Evolutionary conservation across 2,113 vertebrate genomes (phyloP).

Genomic region (Leucopsar rothschildi): DNA sequence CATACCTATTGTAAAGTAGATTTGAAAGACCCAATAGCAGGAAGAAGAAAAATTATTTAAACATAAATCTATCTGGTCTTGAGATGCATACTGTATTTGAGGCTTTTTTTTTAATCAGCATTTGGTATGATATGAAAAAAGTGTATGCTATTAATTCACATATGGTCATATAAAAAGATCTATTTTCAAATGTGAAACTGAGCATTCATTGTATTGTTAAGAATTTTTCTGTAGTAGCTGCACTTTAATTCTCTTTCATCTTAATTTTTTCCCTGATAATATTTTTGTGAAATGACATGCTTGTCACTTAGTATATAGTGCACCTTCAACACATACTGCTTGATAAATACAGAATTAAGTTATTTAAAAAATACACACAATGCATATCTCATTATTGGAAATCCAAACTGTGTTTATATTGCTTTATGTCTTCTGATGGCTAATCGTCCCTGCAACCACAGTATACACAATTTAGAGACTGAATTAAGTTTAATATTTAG

Average conservation of each 20-base stretch:
- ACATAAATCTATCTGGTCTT: neutral
- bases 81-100: neutral
- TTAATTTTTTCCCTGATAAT: neutral
- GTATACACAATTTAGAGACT: conserved; percentile 34
- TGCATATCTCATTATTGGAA: conserved; percentile 47
- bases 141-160: neutral
- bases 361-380: neutral
- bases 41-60: neutral
- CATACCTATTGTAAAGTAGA: neutral
- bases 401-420: conserved; percentile 43
- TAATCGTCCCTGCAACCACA: conserved; percentile 39
- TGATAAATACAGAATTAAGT: neutral
- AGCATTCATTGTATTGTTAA: neutral
- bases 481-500: conserved; percentile 68
- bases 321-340: neutral
- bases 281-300: neutral
- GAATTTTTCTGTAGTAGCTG: neutral
- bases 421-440: conserved; percentile 40
- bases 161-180: neutral
- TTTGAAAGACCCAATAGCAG: neutral
- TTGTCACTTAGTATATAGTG: neutral
- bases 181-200: neutral
- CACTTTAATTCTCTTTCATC: neutral
- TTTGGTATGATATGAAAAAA: neutral
- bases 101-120: neutral